These are phyloP conservation scores for Conus betulinus DNA, from an alignment of 1,140 invertebrate species.

Conservation along the genomic window DNA sequence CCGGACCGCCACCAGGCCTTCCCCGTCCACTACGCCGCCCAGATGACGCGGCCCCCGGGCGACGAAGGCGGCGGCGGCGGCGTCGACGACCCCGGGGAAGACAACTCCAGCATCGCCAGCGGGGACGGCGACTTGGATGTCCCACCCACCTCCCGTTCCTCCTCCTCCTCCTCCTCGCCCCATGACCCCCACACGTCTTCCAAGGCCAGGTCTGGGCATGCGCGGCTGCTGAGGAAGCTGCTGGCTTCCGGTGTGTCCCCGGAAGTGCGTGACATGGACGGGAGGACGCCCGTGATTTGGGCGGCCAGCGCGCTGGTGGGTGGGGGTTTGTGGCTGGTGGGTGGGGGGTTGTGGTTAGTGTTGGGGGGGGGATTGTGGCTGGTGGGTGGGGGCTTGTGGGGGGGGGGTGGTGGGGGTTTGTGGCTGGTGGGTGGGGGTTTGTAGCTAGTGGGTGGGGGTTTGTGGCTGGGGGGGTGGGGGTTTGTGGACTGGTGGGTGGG, in stretches of 20 bases:
- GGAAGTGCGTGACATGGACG: slow-evolving; percentile 91
- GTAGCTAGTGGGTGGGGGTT: no score
- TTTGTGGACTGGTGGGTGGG: no score
- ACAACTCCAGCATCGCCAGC: slow-evolving; percentile 25
- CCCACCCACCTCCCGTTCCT: not conserved
- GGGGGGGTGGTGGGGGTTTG: no score
- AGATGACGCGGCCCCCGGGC: slow-evolving; percentile 83
- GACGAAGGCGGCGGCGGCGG: slow-evolving; percentile 64
- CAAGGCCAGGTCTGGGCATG: slow-evolving; percentile 72
- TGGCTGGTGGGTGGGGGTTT: no score
- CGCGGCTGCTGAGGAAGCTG: slow-evolving; percentile 89
- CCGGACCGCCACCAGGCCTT: slow-evolving; percentile 95
- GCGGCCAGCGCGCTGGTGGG: slow-evolving; percentile 91
- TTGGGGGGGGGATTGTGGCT: no score
- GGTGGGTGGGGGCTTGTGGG: no score
- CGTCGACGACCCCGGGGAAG: slow-evolving; percentile 18
- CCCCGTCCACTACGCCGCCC: slow-evolving; percentile 97
- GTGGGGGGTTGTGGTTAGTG: no score
- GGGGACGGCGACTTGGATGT: slow-evolving; percentile 48
- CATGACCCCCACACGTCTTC: not conserved
- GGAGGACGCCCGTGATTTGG: slow-evolving; percentile 95
- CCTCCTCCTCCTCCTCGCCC: not conserved
- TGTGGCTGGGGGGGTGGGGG: no score
- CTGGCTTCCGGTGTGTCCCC: slow-evolving; percentile 87
- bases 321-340: slow-evolving; percentile 28